A percentile compares a stretch with the other conserved stretches of the same genome.
Evolutionary conservation across 2,113 vertebrate genomes (phyloP).

Genomic region (Festucalex cinctus): DNA sequence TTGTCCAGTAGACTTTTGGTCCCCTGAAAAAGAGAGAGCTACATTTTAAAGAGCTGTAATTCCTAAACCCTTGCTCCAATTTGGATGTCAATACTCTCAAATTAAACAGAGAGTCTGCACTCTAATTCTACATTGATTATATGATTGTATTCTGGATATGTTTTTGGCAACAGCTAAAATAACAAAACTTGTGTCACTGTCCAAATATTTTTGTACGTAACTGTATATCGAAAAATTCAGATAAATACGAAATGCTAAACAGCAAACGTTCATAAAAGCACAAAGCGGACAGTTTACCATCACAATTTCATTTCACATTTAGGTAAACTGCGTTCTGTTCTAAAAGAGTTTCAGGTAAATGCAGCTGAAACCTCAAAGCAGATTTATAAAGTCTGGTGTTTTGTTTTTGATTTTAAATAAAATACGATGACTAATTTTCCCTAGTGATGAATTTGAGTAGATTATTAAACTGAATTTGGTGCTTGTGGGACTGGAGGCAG

Average conservation of each 20-base stretch:
- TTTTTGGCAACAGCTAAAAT: too few relatives aligned
- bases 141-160: too few relatives aligned
- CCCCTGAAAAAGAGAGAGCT: too few relatives aligned
- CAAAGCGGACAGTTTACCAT: background rate
- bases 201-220: too few relatives aligned
- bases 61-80: too few relatives aligned
- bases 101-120: too few relatives aligned
- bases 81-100: too few relatives aligned
- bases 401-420: background rate
- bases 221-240: too few relatives aligned
- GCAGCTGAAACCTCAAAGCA: background rate
- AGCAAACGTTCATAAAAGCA: background rate
- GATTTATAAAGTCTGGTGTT: background rate
- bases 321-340: background rate
- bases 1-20: too few relatives aligned
- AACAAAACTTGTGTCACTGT: too few relatives aligned
- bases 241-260: background rate
- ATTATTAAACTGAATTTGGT: background rate
- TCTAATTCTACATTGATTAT: too few relatives aligned
- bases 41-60: too few relatives aligned
- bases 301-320: background rate
- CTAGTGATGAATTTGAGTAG: background rate
- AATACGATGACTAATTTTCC: background rate
- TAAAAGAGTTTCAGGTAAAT: background rate
- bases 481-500: background rate